Evolutionary conservation across 1,140 invertebrate genomes (phyloP).

Genomic region (Drosophila bifasciata): DNA sequence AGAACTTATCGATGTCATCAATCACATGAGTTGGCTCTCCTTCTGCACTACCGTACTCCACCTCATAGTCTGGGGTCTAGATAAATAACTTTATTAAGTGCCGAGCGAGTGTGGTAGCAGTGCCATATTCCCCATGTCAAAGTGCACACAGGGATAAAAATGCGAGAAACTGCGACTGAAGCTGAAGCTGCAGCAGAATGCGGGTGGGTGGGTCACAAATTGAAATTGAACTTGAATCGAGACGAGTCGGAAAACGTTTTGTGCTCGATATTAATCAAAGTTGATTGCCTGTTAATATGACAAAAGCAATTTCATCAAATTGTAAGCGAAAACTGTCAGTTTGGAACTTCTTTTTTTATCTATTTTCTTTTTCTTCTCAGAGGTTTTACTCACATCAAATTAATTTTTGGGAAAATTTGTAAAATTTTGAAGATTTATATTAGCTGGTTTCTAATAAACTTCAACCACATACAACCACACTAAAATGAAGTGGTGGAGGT

Average conservation of each 20-base stretch:
- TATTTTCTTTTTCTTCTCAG: neutral
- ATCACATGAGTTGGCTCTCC: constrained; percentile 48
- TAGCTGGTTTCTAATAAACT: constrained; percentile 46
- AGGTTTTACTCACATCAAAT: too few species aligned
- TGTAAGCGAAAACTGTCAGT: neutral
- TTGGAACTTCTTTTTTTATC: neutral
- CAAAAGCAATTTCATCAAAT: constrained; percentile 25
- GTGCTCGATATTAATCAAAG: constrained; percentile 50
- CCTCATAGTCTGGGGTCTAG: constrained; percentile 30
- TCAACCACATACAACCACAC: constrained; percentile 11
- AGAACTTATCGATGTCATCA: constrained; percentile 83
- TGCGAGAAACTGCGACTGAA: constrained; percentile 16
- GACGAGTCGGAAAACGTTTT: constrained; percentile 26
- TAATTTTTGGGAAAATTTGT: too few species aligned
- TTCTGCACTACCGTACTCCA: constrained; percentile 8
- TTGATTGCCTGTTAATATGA: constrained; percentile 49
- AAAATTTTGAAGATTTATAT: neutral
- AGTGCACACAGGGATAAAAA: constrained; percentile 12
- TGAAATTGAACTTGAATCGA: constrained; percentile 49
- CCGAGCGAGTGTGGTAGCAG: neutral
- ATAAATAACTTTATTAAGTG: constrained; percentile 71
- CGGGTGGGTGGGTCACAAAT: constrained; percentile 39
- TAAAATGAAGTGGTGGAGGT: constrained; percentile 52
- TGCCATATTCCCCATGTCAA: constrained; percentile 21
- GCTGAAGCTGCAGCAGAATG: constrained; percentile 17